phyloP scores from a whole-genome alignment of 2,888 invertebrate genomes.

The Plutella xylostella region DNA sequence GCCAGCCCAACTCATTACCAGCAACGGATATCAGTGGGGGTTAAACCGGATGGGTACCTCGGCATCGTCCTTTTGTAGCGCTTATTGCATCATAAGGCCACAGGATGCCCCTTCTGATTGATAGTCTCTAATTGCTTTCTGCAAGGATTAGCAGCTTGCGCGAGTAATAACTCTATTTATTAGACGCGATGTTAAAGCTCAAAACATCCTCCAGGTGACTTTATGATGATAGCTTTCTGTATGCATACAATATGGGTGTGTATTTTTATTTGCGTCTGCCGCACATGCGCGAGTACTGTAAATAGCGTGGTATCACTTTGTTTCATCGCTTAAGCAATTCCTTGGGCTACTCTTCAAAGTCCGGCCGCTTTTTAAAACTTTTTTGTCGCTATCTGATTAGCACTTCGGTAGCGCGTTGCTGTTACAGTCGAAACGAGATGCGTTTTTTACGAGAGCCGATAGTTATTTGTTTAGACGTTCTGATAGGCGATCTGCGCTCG shows the following conservation, averaged over 20 bases:
- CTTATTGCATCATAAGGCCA: slow-evolving; percentile 7
- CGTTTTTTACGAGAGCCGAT: slow-evolving; percentile 8
- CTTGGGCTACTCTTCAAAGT: too few relatives aligned
- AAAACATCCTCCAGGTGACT: too few relatives aligned
- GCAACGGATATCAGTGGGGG: slow-evolving; percentile 1
- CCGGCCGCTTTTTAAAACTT: slow-evolving; percentile 6
- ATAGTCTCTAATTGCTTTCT: slow-evolving; percentile 14
- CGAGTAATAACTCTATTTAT: slow-evolving; percentile 2
- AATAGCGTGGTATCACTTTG: slow-evolving; percentile 2
- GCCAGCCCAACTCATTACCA: neutral
- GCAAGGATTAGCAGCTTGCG: neutral
- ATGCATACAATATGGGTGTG: too few relatives aligned
- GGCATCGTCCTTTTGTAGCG: slow-evolving; percentile 4
- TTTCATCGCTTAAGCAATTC: slow-evolving; percentile 8
- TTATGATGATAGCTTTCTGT: too few relatives aligned
- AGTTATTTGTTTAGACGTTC: slow-evolving; percentile 40
- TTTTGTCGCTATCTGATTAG: slow-evolving; percentile 8
- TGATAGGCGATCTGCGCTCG: slow-evolving; percentile 31
- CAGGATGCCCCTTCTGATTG: slow-evolving; percentile 10
- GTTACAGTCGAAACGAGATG: slow-evolving; percentile 5
- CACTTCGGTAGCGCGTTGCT: slow-evolving; percentile 8
- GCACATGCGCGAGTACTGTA: neutral
- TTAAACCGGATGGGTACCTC: neutral
- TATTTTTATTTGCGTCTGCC: too few relatives aligned
- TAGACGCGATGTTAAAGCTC: too few relatives aligned